Evolutionary conservation across 2,797 vertebrate species (phyloP), one percentile per base, ranked within the genome.

Genomic region (Sebastes oblongus): DNA sequence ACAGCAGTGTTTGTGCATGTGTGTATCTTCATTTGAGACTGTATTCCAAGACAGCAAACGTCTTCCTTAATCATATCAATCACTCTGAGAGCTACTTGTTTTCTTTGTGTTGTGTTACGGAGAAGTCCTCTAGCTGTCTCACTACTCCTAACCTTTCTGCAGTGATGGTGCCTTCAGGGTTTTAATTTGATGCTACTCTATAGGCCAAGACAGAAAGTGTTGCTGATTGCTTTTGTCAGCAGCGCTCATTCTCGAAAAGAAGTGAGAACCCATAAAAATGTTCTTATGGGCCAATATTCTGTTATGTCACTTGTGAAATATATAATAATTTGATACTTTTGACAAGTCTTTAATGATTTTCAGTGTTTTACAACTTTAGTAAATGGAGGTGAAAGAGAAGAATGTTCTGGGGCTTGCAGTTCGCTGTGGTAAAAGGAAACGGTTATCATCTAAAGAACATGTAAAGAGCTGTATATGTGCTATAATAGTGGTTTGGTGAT

Each of bases 11-110:
- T 32, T 18, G 13, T 74, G 69, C 72, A 67, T 81, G 68, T 59
- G 36, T 75, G 59, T 76, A 24, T 86, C 77, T 88, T 78, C 72
- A 82, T 89, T 84, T 86, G 58, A 69, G 79, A 77, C 58, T 75
- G 22, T 81, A 68, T 68, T 80, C 74, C 59, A 54, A 82, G 61
- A 54, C 59, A 27, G 32, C 25, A 4, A 64, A 20, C 52, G 13
- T 75, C 66, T 84, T 75, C 64, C 81, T 76, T 85, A 72, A 76
- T 87, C 81, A 39, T 66, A 79, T 73, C 52, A 69, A 69, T 84
- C 64, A 76, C 61, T 70, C 59, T 55, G 20, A 50, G 62, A 79
- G 59, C 58, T 68, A 39, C 14, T 72, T 78, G 80, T 77, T 86
- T 81, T 77, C 62, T 72, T 14, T 77, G 66, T 30, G 27, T 81